Evolutionary conservation across 2,888 invertebrate genomes (phyloP), one percentile per base, ranked within the genome.

Genomic region (Agelastica alni): DNA sequence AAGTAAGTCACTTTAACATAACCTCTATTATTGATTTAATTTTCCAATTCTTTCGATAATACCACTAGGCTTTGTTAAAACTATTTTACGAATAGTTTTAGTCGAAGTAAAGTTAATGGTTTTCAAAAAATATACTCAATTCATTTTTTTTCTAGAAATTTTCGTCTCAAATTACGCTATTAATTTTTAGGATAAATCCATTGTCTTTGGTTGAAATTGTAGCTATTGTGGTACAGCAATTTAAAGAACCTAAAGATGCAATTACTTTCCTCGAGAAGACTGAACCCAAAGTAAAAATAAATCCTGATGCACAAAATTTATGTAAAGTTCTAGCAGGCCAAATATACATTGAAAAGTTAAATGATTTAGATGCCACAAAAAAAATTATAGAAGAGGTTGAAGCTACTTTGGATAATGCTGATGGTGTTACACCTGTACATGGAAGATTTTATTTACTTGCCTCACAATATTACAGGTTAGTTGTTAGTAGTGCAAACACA

Each of bases 381-480:
- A 87, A 87, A 72, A 86, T 95, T 36, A 91, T 96, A 32, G 93
- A 93, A 64, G 89, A 93, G 63, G 84, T 95, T 7, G 91, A 93
- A 66, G 85, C 84, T 16, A 85, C 91, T 10, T 78, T 98, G 10
- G 94, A 96, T 66, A 89, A 89, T 64, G 87, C 93, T 0, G 95
- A 96, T 71, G 96, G 96, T 17, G 88, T 97, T 2, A 94, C 95
- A 0, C 83, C 93, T 0, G 96, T 97, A 0, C 97, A 98, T 72
- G 95, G 94, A 17, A 83, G 93, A 70, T 98, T 93, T 77, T 98
- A 96, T 72, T 87, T 94, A 63, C 80, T 97, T 2, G 94, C 96
- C 3, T 93, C 95, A 2, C 91, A 94, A 65, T 91, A 96, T 70
- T 95, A 96, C 75, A 85, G 91, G 77, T 85, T 74, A 37, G 32